These are phyloP conservation scores for Cyphomyrmex costatus DNA, from an alignment of 1,140 invertebrate genomes.

Conservation along the genomic window DNA sequence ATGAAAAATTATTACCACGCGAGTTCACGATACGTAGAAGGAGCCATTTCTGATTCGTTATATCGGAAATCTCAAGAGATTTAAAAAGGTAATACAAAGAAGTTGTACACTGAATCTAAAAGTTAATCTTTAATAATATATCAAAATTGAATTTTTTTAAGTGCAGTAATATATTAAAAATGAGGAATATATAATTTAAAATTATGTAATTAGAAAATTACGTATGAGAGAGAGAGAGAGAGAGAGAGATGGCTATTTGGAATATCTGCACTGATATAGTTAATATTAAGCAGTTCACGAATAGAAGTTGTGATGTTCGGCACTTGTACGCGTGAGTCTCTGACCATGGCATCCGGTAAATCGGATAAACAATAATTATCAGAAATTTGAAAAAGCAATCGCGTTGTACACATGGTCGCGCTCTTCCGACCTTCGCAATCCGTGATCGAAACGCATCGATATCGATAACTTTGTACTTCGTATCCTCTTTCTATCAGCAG, in stretches of 20 bases:
- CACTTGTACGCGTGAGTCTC: background rate
- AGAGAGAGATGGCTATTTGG: too few species aligned
- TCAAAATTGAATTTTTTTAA: background rate
- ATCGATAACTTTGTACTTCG: conserved; percentile 59
- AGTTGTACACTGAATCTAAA: background rate
- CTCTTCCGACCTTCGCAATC: conserved; percentile 47
- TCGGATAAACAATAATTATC: conserved; percentile 49
- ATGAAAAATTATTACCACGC: background rate
- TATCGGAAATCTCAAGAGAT: background rate
- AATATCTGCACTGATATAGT: background rate
- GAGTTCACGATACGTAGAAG: background rate
- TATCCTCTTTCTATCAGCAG: conserved; percentile 37
- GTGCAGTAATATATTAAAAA: conserved; percentile 2
- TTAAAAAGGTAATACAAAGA: background rate
- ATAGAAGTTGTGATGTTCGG: background rate
- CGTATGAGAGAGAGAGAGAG: too few species aligned
- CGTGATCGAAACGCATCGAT: conserved; percentile 5
- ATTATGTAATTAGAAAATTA: background rate
- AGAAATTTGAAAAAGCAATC: conserved; percentile 48
- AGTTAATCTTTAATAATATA: background rate
- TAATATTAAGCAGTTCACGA: background rate
- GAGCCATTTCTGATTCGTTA: background rate
- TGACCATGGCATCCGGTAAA: conserved; percentile 39
- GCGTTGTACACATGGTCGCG: conserved; percentile 8
- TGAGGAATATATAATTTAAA: background rate